These are phyloP conservation scores for Physocephala rufipes DNA, from an alignment of 2,888 invertebrate genomes.

Conservation along the genomic window DNA sequence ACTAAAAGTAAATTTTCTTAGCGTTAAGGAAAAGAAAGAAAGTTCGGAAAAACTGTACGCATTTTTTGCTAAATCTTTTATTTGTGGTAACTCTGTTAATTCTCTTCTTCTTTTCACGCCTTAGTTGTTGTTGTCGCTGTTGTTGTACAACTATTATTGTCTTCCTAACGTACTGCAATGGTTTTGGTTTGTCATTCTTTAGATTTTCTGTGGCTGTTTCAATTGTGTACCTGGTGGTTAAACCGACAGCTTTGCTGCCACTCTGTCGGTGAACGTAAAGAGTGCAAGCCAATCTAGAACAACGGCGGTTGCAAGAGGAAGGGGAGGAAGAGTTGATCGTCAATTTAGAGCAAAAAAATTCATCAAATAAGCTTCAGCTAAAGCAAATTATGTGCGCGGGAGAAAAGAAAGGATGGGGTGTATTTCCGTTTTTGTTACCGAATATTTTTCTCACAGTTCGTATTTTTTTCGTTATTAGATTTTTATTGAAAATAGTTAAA, in stretches of 20 bases:
- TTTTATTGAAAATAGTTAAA: too few relatives aligned
- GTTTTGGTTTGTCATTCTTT: background rate
- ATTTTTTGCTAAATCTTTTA: slow-evolving; percentile 23
- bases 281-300: too few relatives aligned
- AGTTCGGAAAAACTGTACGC: background rate
- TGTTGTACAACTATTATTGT: background rate
- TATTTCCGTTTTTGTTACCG: background rate
- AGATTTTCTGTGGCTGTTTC: background rate
- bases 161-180: too few relatives aligned
- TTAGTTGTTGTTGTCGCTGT: background rate
- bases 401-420: background rate
- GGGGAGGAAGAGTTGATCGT: too few relatives aligned
- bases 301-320: background rate
- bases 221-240: background rate
- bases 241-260: background rate
- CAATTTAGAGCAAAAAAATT: background rate
- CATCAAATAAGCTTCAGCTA: slow-evolving; percentile 1
- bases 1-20: background rate
- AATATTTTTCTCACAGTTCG: too few relatives aligned
- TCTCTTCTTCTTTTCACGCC: too few relatives aligned
- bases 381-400: background rate
- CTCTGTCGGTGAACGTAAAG: background rate
- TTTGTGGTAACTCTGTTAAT: too few relatives aligned
- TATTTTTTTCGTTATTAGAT: too few relatives aligned
- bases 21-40: background rate